phyloP scores from a whole-genome alignment of 2,888 invertebrate species.

The Parnassius glacialis region DNA sequence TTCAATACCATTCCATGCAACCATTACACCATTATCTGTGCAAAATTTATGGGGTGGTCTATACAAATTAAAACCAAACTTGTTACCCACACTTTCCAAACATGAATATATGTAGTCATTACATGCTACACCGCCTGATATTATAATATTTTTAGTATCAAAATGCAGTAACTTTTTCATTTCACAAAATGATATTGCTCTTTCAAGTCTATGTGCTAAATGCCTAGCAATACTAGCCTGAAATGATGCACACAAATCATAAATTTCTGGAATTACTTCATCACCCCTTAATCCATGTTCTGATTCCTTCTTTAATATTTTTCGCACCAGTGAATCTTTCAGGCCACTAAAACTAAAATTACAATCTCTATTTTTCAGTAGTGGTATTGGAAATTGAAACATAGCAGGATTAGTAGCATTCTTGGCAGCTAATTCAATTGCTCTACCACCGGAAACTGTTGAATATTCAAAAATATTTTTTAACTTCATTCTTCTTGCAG shows the following conservation, averaged over 20 bases:
- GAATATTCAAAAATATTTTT: conserved; percentile 87
- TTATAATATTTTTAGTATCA: conserved; percentile 83
- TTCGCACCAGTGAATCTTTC: conserved; percentile 81
- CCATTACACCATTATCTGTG: conserved; percentile 99
- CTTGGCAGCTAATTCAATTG: conserved; percentile 90
- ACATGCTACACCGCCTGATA: conserved; percentile 98
- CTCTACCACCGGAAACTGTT: conserved; percentile 89
- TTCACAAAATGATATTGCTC: conserved; percentile 89
- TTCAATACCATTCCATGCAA: conserved; percentile 98
- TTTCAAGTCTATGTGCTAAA: conserved; percentile 89
- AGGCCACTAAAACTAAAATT: conserved; percentile 95
- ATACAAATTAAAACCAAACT: conserved; percentile 83
- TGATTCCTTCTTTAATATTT: conserved; percentile 81
- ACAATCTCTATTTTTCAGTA: conserved; percentile 86
- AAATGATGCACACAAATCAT: conserved; percentile 93
- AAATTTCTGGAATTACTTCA: conserved; percentile 86
- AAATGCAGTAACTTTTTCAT: conserved; percentile 78
- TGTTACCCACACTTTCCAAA: conserved; percentile 84
- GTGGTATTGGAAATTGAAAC: conserved; percentile 85
- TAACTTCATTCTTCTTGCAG: conserved; percentile 91
- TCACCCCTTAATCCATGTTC: conserved; percentile 82
- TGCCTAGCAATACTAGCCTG: conserved; percentile 88
- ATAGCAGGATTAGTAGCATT: conserved; percentile 82
- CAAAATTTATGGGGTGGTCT: conserved; percentile 93
- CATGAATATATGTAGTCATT: conserved; percentile 90